A percentile compares a stretch with the other conserved stretches of the same genome.
Evolutionary conservation across 2,113 vertebrate genomes (phyloP).

Genomic region (Eurypyga helias): DNA sequence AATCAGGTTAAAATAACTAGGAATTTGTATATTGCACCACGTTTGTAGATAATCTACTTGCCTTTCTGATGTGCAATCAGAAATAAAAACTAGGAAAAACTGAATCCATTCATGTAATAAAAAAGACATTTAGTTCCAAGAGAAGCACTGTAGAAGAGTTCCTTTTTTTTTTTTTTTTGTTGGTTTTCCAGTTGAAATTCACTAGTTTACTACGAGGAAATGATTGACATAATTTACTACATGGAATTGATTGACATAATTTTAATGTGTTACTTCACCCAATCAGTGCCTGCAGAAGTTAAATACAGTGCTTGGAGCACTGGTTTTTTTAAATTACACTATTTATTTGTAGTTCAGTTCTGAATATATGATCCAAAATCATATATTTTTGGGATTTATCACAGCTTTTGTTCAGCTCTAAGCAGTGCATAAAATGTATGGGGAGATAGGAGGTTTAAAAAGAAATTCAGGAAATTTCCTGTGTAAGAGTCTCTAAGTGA

Average conservation of each 20-base stretch:
- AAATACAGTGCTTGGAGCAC: not conserved
- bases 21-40: not conserved
- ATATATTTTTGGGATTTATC: not conserved
- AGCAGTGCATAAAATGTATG: not conserved
- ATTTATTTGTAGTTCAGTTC: not conserved
- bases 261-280: not conserved
- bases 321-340: not conserved
- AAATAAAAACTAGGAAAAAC: not conserved
- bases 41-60: not conserved
- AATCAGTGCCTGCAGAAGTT: not conserved
- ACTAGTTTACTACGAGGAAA: not conserved
- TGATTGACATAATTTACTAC: not conserved
- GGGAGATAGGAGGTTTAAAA: not conserved
- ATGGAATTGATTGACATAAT: not conserved
- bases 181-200: not conserved
- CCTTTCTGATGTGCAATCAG: not conserved
- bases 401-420: not conserved
- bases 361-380: not conserved
- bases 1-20: not conserved
- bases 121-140: not conserved
- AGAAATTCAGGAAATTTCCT: not conserved
- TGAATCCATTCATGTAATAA: not conserved
- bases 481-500: not conserved
- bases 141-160: not conserved
- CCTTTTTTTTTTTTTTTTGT: not conserved